Conservation (phyloP, 1,140 invertebrate genomes). For the Druon quercuslanigerum region DNA sequence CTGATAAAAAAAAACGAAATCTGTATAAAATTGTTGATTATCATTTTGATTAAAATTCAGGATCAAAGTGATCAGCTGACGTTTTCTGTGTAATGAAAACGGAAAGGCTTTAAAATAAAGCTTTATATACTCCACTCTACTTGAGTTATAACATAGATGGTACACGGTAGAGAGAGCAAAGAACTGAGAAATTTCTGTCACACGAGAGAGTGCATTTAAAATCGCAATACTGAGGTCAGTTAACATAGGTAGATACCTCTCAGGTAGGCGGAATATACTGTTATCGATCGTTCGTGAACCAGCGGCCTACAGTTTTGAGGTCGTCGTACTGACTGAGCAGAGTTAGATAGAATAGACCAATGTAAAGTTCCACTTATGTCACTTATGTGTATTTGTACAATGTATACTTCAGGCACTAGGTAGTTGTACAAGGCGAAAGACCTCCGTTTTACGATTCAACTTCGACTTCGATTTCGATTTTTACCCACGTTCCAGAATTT, state of each 20-base stretch:
- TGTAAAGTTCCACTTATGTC: neutral
- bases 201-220: constrained; percentile 11
- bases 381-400: neutral
- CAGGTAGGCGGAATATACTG: constrained; percentile 50
- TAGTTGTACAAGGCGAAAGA: neutral
- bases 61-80: too few species aligned
- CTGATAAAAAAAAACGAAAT: too few species aligned
- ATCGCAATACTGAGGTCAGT: constrained; percentile 20
- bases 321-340: constrained; percentile 54
- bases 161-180: neutral
- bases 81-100: too few species aligned
- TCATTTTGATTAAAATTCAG: too few species aligned
- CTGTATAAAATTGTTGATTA: too few species aligned
- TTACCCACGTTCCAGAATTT: neutral
- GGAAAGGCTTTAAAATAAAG: too few species aligned
- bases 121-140: too few species aligned
- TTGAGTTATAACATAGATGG: too few species aligned
- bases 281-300: constrained; percentile 62
- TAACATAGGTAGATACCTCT: constrained; percentile 42
- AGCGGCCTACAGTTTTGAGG: constrained; percentile 58
- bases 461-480: neutral
- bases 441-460: neutral
- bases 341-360: neutral
- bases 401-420: too few species aligned
- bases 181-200: constrained; percentile 14